These are phyloP conservation scores for Phrixothrix hirtus DNA, from an alignment of 2,888 invertebrate species.

Conservation along the genomic window DNA sequence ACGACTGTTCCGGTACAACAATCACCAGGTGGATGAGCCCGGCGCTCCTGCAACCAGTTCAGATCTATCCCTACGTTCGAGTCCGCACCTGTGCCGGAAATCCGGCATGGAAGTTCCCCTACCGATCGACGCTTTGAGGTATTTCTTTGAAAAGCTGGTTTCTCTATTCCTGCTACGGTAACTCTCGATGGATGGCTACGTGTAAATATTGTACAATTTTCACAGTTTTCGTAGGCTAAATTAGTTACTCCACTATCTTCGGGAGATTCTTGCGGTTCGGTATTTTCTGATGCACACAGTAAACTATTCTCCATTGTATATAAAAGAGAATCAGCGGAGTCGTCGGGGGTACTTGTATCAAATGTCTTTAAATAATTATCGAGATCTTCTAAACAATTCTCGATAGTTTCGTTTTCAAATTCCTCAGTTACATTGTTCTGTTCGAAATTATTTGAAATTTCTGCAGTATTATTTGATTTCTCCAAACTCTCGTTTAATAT, in stretches of 20 bases:
- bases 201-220: constrained; percentile 23
- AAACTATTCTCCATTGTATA: constrained; percentile 7
- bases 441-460: constrained; percentile 5
- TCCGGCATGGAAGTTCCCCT: constrained; percentile 35
- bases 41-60: constrained; percentile 50
- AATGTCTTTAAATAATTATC: constrained; percentile 60
- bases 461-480: constrained; percentile 52
- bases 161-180: constrained; percentile 35
- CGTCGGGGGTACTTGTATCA: constrained; percentile 44
- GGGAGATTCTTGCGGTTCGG: constrained; percentile 15
- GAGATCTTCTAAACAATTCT: constrained; percentile 59
- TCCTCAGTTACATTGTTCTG: constrained; percentile 12
- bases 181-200: constrained; percentile 32
- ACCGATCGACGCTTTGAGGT: constrained; percentile 15
- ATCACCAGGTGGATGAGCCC: constrained; percentile 46
- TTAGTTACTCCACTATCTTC: constrained; percentile 15
- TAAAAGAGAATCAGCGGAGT: constrained; percentile 4
- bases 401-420: constrained; percentile 41
- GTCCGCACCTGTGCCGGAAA: constrained; percentile 41
- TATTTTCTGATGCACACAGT: constrained; percentile 5
- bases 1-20: constrained; percentile 50
- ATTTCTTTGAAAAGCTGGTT: constrained; percentile 15
- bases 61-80: constrained; percentile 49
- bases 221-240: constrained; percentile 26
- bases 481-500: constrained; percentile 61